Percentiles rank a stretch among this genome's conserved stretches.
Conservation (phyloP, 2,113 vertebrate genomes). For the Nipponia nippon region DNA sequence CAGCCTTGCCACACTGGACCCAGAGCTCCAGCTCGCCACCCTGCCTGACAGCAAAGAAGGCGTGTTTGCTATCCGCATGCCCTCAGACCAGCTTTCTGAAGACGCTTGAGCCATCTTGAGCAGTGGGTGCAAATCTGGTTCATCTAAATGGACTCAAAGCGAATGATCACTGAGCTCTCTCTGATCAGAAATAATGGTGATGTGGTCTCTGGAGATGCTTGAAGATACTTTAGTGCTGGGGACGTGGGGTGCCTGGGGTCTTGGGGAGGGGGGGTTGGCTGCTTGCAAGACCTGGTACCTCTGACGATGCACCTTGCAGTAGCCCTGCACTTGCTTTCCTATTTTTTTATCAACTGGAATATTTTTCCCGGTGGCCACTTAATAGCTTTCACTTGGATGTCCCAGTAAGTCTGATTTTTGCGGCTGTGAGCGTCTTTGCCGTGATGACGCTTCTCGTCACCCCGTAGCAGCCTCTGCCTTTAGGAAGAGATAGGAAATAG, state of each 20-base stretch:
- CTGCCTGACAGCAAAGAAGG: not conserved
- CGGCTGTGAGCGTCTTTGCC: not conserved
- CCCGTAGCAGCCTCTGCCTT: not conserved
- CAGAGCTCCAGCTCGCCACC: constrained; percentile 17
- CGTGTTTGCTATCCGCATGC: not conserved
- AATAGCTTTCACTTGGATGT: not conserved
- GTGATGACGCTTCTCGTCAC: not conserved
- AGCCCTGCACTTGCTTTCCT: constrained; percentile 12
- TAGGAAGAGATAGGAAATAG: not conserved
- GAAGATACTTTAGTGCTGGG: constrained; percentile 48
- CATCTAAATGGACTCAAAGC: not conserved
- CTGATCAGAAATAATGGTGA: not conserved
- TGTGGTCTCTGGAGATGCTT: constrained; percentile 51
- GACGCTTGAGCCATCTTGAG: not conserved
- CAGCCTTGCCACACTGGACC: constrained; percentile 37
- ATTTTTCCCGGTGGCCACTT: not conserved
- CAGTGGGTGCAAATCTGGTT: not conserved
- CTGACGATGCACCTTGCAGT: constrained; percentile 19
- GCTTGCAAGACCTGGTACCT: constrained; percentile 41
- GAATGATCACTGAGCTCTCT: not conserved
- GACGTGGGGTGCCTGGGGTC: not conserved
- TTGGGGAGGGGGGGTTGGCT: not conserved
- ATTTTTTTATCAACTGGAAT: not conserved
- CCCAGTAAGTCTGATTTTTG: not conserved
- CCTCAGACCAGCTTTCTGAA: constrained; percentile 13